Percentiles rank a stretch among this genome's conserved stretches.
Conservation (phyloP, 2,888 invertebrate species). For the Oxycera nigricornis region DNA sequence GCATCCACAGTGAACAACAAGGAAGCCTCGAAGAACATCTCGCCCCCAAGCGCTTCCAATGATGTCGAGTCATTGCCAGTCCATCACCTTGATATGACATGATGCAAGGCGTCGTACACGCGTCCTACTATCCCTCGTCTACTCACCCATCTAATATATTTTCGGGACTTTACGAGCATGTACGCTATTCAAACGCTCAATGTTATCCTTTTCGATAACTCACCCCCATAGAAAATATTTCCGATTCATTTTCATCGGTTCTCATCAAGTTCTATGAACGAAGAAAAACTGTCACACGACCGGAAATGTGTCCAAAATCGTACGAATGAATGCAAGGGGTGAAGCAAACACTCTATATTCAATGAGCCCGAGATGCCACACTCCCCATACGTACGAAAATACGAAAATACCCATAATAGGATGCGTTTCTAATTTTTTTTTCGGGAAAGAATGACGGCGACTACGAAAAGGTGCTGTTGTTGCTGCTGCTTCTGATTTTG, state of each 20-base stretch:
- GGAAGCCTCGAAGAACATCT: constrained; percentile 5
- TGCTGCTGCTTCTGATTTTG: not conserved
- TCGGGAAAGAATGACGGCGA: constrained; percentile 15
- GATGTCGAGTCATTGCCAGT: constrained; percentile 12
- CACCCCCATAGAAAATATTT: constrained; percentile 34
- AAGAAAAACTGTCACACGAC: constrained; percentile 43
- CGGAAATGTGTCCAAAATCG: constrained; percentile 34
- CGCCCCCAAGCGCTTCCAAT: not conserved
- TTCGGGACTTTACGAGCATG: no score
- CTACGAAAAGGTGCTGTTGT: constrained; percentile 28
- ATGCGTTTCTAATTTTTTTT: constrained; percentile 12
- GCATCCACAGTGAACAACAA: not conserved
- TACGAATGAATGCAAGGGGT: constrained; percentile 33
- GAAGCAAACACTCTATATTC: constrained; percentile 41
- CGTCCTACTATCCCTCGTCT: not conserved
- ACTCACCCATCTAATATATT: constrained; percentile 2
- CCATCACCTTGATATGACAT: constrained; percentile 19
- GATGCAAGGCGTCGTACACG: constrained; percentile 26
- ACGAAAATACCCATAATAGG: not conserved
- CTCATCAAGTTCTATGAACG: constrained; percentile 42
- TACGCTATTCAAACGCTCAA: not conserved
- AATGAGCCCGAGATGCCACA: constrained; percentile 29
- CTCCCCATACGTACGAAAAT: not conserved
- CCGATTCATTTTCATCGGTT: constrained; percentile 45
- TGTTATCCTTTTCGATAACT: constrained; percentile 25